Evolutionary conservation across 92 coral and sea anemone species (phyloP).

Genomic region (Galaxea fascicularis): DNA sequence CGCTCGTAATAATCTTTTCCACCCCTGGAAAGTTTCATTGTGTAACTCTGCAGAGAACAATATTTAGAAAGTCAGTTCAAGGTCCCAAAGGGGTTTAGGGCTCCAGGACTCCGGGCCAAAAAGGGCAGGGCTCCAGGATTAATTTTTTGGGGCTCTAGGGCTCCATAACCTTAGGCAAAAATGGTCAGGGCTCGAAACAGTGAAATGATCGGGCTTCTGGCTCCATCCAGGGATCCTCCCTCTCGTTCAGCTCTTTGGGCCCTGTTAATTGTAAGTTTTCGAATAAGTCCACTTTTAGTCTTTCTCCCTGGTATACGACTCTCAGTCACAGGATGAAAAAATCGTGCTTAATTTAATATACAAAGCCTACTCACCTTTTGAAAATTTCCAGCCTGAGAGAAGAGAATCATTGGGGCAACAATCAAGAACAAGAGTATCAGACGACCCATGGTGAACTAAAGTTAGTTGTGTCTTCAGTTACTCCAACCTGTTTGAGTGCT

Average conservation of each 20-base stretch:
- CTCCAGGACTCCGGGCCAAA: too few relatives aligned
- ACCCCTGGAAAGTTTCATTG: not conserved
- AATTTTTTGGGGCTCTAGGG: too few relatives aligned
- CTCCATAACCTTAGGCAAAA: too few relatives aligned
- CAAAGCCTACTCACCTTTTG: not conserved
- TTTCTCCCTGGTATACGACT: not conserved
- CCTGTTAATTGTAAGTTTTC: not conserved
- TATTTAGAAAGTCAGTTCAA: not conserved
- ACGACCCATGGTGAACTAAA: not conserved
- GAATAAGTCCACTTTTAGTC: not conserved
- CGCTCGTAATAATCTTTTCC: not conserved
- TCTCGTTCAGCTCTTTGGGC: too few relatives aligned
- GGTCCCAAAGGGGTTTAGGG: too few relatives aligned
- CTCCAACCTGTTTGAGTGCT: not conserved
- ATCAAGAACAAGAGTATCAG: not conserved
- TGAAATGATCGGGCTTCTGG: too few relatives aligned
- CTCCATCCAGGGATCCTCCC: too few relatives aligned
- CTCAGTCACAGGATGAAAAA: not conserved
- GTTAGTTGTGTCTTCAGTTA: not conserved
- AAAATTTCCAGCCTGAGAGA: not conserved
- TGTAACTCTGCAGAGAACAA: not conserved
- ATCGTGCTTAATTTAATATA: too few relatives aligned
- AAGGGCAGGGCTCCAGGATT: too few relatives aligned
- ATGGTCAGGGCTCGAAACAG: too few relatives aligned
- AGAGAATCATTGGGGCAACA: not conserved